A percentile compares a stretch with the other conserved stretches of the same genome.
Evolutionary conservation across 2,797 vertebrate genomes (phyloP).

Genomic region (Tolypeutes matacus): DNA sequence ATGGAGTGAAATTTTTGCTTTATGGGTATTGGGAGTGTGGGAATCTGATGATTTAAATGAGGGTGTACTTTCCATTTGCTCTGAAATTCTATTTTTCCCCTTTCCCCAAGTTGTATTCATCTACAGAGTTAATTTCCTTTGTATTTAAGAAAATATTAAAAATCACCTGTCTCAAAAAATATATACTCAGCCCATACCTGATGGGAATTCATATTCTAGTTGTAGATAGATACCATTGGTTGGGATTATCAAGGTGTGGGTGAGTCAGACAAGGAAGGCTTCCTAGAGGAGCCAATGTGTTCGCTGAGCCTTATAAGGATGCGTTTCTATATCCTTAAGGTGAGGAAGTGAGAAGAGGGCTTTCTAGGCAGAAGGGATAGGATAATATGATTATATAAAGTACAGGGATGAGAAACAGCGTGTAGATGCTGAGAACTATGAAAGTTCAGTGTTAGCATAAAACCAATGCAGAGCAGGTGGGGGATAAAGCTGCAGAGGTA

Average conservation of each 20-base stretch:
- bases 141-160: slow-evolving; percentile 60
- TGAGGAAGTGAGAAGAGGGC: slow-evolving; percentile 43
- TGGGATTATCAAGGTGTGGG: slow-evolving; percentile 8
- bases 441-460: slow-evolving; percentile 25
- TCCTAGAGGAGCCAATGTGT: slow-evolving; percentile 38
- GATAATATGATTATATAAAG: slow-evolving; percentile 48
- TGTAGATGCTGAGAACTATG: not conserved
- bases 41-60: too few species aligned
- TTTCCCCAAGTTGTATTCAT: slow-evolving; percentile 84
- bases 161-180: not conserved
- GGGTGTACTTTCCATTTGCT: too few species aligned
- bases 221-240: not conserved
- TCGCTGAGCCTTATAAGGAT: slow-evolving; percentile 43
- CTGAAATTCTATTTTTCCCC: slow-evolving; percentile 81
- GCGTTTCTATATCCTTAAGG: slow-evolving; percentile 45
- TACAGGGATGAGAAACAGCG: not conserved
- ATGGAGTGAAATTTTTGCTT: too few species aligned
- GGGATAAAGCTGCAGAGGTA: slow-evolving; percentile 44
- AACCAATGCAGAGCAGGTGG: not conserved
- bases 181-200: not conserved
- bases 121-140: slow-evolving; percentile 87
- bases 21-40: too few species aligned
- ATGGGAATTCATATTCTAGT: slow-evolving; percentile 55
- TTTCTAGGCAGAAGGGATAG: slow-evolving; percentile 18
- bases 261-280: slow-evolving; percentile 12